Conservation (phyloP, 53 echinoderm and acorn worm genomes). For the Glandiceps talaboti region DNA sequence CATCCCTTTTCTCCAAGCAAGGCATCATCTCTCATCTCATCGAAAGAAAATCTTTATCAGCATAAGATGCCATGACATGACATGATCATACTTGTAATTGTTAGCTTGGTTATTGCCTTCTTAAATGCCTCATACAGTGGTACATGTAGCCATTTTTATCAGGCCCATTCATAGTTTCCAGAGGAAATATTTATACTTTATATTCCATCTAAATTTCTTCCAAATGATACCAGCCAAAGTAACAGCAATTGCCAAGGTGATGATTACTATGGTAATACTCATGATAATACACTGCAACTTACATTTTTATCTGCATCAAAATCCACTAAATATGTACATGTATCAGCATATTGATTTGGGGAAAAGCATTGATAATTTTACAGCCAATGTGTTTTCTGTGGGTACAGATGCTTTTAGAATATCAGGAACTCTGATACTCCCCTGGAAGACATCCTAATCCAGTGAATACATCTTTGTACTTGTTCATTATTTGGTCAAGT, state of each 20-base stretch:
- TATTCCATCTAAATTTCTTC: not conserved
- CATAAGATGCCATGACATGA: not conserved
- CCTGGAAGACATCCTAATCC: no score
- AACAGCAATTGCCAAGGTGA: not conserved
- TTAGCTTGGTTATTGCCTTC: not conserved
- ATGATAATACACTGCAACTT: not conserved
- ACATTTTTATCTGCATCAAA: not conserved
- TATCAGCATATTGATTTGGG: not conserved
- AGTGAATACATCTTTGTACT: no score
- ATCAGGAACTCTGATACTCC: not conserved
- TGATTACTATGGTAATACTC: not conserved
- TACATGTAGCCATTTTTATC: not conserved
- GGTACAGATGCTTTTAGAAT: not conserved
- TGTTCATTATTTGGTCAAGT: no score
- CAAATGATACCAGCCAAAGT: not conserved
- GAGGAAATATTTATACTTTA: not conserved
- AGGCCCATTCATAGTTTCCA: not conserved
- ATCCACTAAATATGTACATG: not conserved
- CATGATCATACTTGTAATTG: not conserved
- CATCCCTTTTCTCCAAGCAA: not conserved
- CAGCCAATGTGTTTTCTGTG: not conserved
- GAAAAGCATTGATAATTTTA: not conserved
- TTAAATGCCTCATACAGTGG: no score
- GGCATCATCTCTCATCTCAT: not conserved
- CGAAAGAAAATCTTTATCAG: not conserved